A percentile compares a stretch with the other conserved stretches of the same genome.
Evolutionary conservation across 1,140 invertebrate species (phyloP).

Genomic region (Mactra quadrangularis): DNA sequence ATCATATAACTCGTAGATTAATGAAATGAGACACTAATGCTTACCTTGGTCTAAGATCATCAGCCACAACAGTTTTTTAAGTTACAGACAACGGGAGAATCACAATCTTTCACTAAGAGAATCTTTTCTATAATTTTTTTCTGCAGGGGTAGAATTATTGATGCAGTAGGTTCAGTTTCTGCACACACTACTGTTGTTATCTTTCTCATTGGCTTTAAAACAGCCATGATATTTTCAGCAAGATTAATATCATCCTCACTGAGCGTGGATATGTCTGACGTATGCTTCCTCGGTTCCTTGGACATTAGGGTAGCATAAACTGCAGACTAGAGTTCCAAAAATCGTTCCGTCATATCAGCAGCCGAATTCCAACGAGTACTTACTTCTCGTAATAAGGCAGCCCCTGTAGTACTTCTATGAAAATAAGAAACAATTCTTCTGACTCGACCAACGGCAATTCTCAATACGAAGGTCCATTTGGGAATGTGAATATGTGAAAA

Average conservation of each 20-base stretch:
- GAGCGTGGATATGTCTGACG: neutral
- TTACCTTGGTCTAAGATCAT: too few relatives aligned
- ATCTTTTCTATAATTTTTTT: too few relatives aligned
- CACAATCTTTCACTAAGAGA: too few relatives aligned
- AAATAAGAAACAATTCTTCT: neutral
- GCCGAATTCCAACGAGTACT: slow-evolving; percentile 34
- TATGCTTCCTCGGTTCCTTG: neutral
- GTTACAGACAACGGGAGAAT: too few relatives aligned
- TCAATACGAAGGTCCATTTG: too few relatives aligned
- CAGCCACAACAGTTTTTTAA: too few relatives aligned
- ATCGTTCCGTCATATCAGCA: slow-evolving; percentile 34
- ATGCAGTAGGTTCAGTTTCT: slow-evolving; percentile 11
- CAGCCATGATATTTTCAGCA: slow-evolving; percentile 10
- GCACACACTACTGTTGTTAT: neutral
- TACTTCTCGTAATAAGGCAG: slow-evolving; percentile 22
- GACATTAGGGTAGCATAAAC: slow-evolving; percentile 8
- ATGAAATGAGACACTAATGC: too few relatives aligned
- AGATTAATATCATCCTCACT: slow-evolving; percentile 11
- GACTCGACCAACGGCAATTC: too few relatives aligned
- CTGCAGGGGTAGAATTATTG: slow-evolving; percentile 11
- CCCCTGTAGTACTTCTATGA: neutral
- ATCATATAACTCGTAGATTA: too few relatives aligned
- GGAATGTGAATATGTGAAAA: too few relatives aligned
- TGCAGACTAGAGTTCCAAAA: slow-evolving; percentile 20
- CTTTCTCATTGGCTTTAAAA: neutral